Base-by-base conservation (phyloP, 1,140 invertebrate genomes). In the Heliconius eleuchia region DNA sequence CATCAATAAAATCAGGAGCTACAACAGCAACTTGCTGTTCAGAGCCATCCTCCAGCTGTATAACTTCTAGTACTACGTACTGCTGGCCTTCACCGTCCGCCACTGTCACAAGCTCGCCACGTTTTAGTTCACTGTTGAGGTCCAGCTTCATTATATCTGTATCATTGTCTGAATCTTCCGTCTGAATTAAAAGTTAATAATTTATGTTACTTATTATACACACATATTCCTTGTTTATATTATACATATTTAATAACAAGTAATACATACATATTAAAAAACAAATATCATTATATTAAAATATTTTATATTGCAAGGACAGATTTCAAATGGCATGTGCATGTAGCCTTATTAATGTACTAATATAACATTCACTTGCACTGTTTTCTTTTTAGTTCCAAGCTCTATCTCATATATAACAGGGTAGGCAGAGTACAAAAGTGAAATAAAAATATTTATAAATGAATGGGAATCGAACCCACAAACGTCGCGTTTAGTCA, bases 1-100 rank as follows among this genome's bases (percentile, higher is more conserved):
- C 85, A n/a, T 86, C 85, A 18, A 84, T 81, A 50, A 82, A 89
- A 4, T 91, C 88, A 0, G 91, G 90, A 1, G 91, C 84, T 0
- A 91, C 87, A 0, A 92, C 88, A 8, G 90, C 89, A 0, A 94
- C 88, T 39, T 94, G 89, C 57, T 91, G 90, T 70, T 94, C 89
- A 0, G 84, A 86, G 34, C 90, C 96, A 81, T 96, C 96, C 81
- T 97, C 97, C 18, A 97, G 91, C 84, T 98, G 97, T 76, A 98
- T 98, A 16, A 98, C 97, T 95, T 98, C 97, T 5, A 98, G 91
- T 16, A 98, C 97, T 8, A 98, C 97, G 84, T 98, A 98, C 85
- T 98, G 97, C 79, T 98, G 97, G 1, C 97, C 97, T 91, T 98
- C 97, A 0, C 97, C 88, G 37, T 90, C 90, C 0, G 88, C 82